Percentiles rank a stretch among this genome's conserved stretches.
phyloP scores from a whole-genome alignment of 2,113 vertebrate genomes.

The Xyrauchen texanus region DNA sequence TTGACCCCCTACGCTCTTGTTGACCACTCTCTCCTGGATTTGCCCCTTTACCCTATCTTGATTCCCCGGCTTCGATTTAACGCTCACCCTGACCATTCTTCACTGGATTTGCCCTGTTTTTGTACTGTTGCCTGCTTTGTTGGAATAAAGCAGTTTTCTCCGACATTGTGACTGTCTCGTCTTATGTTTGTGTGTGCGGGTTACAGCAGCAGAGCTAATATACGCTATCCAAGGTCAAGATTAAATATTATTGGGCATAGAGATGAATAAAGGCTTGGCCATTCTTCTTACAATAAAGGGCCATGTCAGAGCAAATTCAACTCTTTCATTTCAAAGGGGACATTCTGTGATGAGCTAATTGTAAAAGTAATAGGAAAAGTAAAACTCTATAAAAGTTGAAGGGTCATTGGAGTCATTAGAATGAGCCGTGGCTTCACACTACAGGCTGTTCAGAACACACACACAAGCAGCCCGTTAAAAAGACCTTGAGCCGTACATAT shows the following conservation, averaged over 20 bases:
- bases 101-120: too few species aligned
- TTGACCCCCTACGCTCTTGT: too few species aligned
- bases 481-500: not conserved
- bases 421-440: not conserved
- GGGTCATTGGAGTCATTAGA: constrained; percentile 8
- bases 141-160: too few species aligned
- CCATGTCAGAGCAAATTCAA: constrained; percentile 41
- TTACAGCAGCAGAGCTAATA: constrained; percentile 42
- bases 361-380: constrained; percentile 34
- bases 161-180: too few species aligned
- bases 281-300: constrained; percentile 46
- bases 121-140: too few species aligned
- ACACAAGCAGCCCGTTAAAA: not conserved
- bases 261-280: constrained; percentile 18
- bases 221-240: constrained; percentile 49
- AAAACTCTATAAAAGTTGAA: constrained; percentile 7
- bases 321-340: constrained; percentile 7
- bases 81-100: too few species aligned
- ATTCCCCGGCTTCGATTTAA: too few species aligned
- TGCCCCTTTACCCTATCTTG: too few species aligned
- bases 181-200: too few species aligned
- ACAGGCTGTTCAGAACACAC: not conserved
- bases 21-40: too few species aligned
- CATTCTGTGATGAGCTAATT: constrained; percentile 19
- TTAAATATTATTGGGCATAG: constrained; percentile 50